A percentile compares a stretch with the other conserved stretches of the same genome.
Evolutionary conservation across 2,113 vertebrate genomes (phyloP).

Genomic region (Alethe castanea): DNA sequence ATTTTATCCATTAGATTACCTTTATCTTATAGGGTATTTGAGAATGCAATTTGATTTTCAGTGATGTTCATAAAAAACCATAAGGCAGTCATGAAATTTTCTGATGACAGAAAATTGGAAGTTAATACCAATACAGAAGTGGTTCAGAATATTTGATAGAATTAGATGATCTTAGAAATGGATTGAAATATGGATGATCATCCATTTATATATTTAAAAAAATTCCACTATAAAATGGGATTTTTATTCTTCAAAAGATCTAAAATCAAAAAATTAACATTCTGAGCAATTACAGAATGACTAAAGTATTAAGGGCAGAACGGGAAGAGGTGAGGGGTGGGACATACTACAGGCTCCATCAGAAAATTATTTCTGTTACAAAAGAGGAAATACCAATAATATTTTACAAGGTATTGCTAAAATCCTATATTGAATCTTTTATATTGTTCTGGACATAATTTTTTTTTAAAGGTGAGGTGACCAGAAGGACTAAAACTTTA

Average conservation of each 20-base stretch:
- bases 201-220: background rate
- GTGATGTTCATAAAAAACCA: background rate
- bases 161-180: background rate
- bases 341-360: background rate
- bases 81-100: background rate
- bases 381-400: background rate
- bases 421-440: background rate
- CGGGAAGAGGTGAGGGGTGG: accelerated
- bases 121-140: background rate
- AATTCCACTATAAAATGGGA: background rate
- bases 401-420: background rate
- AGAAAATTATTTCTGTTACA: background rate
- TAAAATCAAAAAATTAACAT: background rate
- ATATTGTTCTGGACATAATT: background rate
- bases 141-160: background rate
- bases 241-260: background rate
- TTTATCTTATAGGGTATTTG: background rate
- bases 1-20: background rate
- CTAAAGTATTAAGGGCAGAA: background rate
- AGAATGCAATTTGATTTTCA: background rate
- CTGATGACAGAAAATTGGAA: background rate
- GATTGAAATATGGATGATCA: background rate
- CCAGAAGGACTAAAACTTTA: background rate
- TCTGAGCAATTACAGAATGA: background rate
- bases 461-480: background rate